Percentiles rank a stretch among this genome's conserved stretches.
phyloP scores from a whole-genome alignment of 30 jellyfish, hydroid and myxozoan species.

The Catostylus mosaicus region DNA sequence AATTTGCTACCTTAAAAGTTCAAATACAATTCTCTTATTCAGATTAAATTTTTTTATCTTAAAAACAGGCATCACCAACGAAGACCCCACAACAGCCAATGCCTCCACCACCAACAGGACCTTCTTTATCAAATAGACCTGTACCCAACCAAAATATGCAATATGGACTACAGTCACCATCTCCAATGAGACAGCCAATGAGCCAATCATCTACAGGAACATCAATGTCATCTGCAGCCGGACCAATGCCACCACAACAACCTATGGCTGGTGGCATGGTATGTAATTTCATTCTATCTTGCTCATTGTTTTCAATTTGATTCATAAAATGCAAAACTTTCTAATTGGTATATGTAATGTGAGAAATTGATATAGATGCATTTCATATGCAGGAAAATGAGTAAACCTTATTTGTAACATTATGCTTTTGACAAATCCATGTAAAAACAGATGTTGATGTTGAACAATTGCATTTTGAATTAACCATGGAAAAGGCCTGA shows the following conservation, averaged over 20 bases:
- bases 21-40: background rate
- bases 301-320: background rate
- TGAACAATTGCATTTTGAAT: too few species aligned
- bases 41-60: background rate
- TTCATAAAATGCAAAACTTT: too few species aligned
- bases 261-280: slow-evolving; percentile 22
- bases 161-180: slow-evolving; percentile 61
- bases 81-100: slow-evolving; percentile 13
- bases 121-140: slow-evolving; percentile 46
- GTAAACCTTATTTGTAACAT: too few species aligned
- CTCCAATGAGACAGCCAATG: slow-evolving; percentile 48
- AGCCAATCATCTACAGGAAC: too few species aligned
- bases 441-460: too few species aligned
- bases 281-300: background rate
- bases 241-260: slow-evolving; percentile 24
- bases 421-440: too few species aligned
- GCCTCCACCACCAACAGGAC: slow-evolving; percentile 46
- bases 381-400: too few species aligned
- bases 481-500: too few species aligned
- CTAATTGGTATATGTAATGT: too few species aligned
- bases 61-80: slow-evolving; percentile 56
- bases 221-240: background rate
- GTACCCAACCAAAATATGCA: slow-evolving; percentile 41
- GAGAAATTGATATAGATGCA: too few species aligned
- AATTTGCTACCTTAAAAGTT: too few species aligned